Evolutionary conservation across 2,888 invertebrate genomes (phyloP), one percentile per base, ranked within the genome.

Genomic region (Schrankia costaestrigalis): DNA sequence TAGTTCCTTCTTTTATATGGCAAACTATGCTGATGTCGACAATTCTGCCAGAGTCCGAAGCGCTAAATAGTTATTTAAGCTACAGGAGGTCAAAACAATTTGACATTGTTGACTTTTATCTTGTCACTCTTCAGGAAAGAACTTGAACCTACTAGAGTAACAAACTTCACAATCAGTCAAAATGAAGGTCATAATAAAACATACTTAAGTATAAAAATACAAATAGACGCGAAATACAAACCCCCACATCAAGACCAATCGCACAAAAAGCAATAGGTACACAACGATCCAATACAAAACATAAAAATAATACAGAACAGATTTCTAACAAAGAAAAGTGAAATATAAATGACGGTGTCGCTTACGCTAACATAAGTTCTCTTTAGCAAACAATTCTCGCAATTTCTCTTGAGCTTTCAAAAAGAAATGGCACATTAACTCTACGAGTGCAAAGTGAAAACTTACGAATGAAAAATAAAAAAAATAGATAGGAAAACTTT

Each of bases 401-500:
- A 46, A 41, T 23, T 13, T 26, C 27, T 41, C 21, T 10, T 6
- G 31, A 40, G 35, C 40, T 35, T 41, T 30, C 12, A 31, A 41
- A 45, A 36, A 36, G 22, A 28, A 52, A 41, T 2, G 24, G 23
- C 12, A 30, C 26, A 43, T 43, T 32, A 38, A 52, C 35, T 55
- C 23, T 18, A 14, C 10, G n/a, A 28, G 25, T 25, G 45, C 25
- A 23, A 36, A 35, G 27, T 33, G 39, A 40, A 46, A 37, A 47
- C 17, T 41, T 27, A 2, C 4, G 26, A 24, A 44, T 35, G 26
- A 19, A 46, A 59, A 48, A 46, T 46, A 32, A 31, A 52, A 53
- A 52, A 52, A 45, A 31, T 30, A 37, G 42, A 56, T 42, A 51
- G 37, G 43, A 46, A 45, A 54, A 53, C 39, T 53, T 46, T 19